Base-by-base conservation (phyloP, 2,888 invertebrate genomes). In the Hemithea aestivaria region DNA sequence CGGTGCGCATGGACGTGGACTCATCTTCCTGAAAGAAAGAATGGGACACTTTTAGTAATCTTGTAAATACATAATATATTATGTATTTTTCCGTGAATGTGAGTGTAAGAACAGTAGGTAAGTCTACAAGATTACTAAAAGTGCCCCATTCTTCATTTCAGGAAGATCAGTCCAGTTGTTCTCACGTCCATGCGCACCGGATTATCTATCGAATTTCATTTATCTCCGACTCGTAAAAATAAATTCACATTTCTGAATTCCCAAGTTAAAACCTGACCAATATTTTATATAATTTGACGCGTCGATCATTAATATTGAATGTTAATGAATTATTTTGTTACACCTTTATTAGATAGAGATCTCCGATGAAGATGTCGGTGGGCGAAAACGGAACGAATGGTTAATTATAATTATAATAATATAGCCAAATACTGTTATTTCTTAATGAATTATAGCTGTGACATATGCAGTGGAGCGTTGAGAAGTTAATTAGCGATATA, bases 141-240 rank as follows among this genome's bases (percentile, higher is more conserved):
- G n/a, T n/a, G n/a, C n/a, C n/a, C n/a, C n/a, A n/a, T n/a, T n/a
- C n/a, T n/a, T n/a, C n/a, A n/a, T n/a, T n/a, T n/a, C n/a, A n/a
- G n/a, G n/a, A n/a, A n/a, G n/a, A n/a, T n/a, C n/a, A n/a, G n/a
- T n/a, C n/a, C n/a, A n/a, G n/a, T n/a, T n/a, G n/a, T n/a, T n/a
- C n/a, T n/a, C n/a, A n/a, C n/a, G n/a, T n/a, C n/a, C n/a, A n/a
- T n/a, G n/a, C n/a, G n/a, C n/a, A n/a, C n/a, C n/a, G n/a, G 56
- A 60, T 53, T 59, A 58, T 56, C 56, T 60, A 56, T 55, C 47
- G 56, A 66, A 58, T 62, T 66, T 66, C 59, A 66, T 67, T 64
- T 67, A 67, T 53, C 54, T 64, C 42, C 40, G 28, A 35, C 46
- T 63, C 62, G 56, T 66, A 66, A 66, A 65, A 59, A 41, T 52